A percentile compares a stretch with the other conserved stretches of the same genome.
These are phyloP conservation scores for Pipistrellus pipistrellus DNA, from an alignment of 2,797 vertebrate genomes.

Conservation along the genomic window DNA sequence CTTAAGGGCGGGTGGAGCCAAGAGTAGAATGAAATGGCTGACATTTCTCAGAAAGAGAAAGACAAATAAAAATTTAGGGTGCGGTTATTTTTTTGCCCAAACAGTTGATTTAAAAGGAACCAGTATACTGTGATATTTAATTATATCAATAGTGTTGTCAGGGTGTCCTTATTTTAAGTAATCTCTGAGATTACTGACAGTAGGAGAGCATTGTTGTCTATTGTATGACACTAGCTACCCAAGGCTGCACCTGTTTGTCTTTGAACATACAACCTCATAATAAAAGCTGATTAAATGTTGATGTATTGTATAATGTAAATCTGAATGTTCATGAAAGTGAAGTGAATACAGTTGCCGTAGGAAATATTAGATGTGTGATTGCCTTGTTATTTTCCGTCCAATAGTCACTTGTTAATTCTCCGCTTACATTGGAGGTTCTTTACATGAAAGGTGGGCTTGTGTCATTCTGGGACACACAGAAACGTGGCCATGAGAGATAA, in stretches of 20 bases:
- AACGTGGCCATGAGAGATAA: background rate
- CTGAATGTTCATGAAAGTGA: background rate
- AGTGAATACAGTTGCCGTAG: background rate
- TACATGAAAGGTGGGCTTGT: accelerated
- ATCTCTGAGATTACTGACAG: background rate
- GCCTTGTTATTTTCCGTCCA: background rate
- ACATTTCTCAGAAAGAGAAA: background rate
- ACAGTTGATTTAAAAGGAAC: background rate
- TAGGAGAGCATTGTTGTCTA: background rate
- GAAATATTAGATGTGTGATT: background rate
- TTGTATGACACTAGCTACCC: background rate
- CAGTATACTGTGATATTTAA: background rate
- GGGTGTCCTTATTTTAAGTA: background rate
- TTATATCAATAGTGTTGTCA: background rate
- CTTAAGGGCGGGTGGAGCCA: background rate
- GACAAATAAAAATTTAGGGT: background rate
- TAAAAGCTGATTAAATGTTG: background rate
- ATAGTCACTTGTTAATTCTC: too few relatives aligned
- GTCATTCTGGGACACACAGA: background rate
- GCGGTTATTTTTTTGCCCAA: background rate
- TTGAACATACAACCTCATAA: background rate
- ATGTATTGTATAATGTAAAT: background rate
- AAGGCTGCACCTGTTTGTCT: background rate
- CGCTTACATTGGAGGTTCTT: too few relatives aligned
- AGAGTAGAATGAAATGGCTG: background rate